phyloP scores from a whole-genome alignment of 2,888 invertebrate species.

The Ophioninae sp. region DNA sequence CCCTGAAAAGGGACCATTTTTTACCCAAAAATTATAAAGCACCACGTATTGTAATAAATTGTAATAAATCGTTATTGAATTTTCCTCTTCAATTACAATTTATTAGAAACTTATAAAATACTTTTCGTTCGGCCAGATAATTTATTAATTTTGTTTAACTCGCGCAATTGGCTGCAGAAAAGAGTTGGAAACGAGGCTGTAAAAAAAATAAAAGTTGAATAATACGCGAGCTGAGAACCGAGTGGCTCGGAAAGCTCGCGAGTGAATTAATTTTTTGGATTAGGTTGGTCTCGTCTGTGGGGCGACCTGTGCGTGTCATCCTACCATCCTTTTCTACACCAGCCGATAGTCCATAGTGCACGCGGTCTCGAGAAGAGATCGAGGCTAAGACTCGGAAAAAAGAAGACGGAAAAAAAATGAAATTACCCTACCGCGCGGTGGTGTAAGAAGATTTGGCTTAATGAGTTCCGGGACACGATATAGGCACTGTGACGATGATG shows the following conservation, averaged over 20 bases:
- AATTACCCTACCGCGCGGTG: background rate
- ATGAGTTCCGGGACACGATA: constrained; percentile 70
- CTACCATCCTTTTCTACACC: constrained; percentile 52
- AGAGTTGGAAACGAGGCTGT: background rate
- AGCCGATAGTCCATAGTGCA: constrained; percentile 57
- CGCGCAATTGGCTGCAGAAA: background rate
- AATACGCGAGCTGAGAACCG: constrained; percentile 53
- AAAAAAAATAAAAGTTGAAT: background rate
- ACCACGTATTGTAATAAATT: no score
- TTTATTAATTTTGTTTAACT: background rate
- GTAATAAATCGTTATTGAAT: no score
- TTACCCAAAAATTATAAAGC: no score
- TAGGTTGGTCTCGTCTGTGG: constrained; percentile 74
- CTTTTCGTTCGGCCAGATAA: no score
- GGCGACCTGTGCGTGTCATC: constrained; percentile 45
- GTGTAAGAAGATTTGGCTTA: constrained; percentile 73
- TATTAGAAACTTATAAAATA: no score
- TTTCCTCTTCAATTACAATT: no score
- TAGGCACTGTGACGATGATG: constrained; percentile 26
- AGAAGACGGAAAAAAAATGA: background rate
- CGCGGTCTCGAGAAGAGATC: constrained; percentile 62
- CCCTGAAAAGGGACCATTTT: no score
- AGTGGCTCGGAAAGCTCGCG: constrained; percentile 71
- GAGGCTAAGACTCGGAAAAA: constrained; percentile 70
- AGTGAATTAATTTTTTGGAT: constrained; percentile 80